These are phyloP conservation scores for Grallaria varia DNA, from an alignment of 2,113 vertebrate genomes.

Conservation along the genomic window DNA sequence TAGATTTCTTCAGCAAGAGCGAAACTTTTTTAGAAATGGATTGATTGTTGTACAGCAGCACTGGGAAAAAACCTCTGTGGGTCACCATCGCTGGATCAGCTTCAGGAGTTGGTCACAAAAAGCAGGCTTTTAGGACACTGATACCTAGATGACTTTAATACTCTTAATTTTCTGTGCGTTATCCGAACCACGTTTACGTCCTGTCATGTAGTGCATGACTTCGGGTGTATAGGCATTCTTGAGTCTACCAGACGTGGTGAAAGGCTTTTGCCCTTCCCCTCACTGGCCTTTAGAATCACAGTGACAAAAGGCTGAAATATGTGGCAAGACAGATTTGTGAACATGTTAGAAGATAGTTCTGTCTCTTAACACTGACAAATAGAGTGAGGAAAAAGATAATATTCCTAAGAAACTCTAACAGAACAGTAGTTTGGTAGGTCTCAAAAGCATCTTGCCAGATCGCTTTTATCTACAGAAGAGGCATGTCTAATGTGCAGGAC, in stretches of 20 bases:
- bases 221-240: neutral
- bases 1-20: neutral
- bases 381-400: neutral
- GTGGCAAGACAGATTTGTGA: neutral
- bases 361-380: neutral
- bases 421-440: neutral
- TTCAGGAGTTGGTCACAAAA: neutral
- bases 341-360: neutral
- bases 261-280: neutral
- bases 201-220: neutral
- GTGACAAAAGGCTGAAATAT: neutral
- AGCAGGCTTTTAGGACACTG: neutral
- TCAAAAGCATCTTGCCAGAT: neutral
- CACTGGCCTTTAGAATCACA: neutral
- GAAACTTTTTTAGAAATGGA: neutral
- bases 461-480: neutral
- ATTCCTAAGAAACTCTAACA: neutral
- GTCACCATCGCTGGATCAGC: neutral
- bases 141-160: neutral
- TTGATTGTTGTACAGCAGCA: neutral
- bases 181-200: neutral
- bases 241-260: neutral
- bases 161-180: neutral
- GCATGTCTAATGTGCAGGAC: neutral
- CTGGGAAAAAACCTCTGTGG: neutral